Percentiles rank a stretch among this genome's conserved stretches.
Evolutionary conservation across 2,797 vertebrate genomes (phyloP).

Genomic region (Artibeus jamaicensis): DNA sequence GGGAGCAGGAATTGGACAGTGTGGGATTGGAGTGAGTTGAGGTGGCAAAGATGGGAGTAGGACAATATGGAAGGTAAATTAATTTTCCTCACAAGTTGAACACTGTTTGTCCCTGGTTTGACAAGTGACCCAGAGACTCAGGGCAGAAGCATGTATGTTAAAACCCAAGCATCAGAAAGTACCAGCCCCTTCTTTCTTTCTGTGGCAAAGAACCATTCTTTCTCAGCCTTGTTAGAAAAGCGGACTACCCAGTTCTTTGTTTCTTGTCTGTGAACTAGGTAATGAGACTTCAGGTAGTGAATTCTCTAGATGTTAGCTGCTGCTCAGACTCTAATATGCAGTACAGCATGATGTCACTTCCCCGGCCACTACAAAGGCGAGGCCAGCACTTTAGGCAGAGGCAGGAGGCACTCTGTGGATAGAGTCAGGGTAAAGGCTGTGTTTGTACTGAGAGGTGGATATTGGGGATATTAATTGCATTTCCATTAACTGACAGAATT

Average conservation of each 20-base stretch:
- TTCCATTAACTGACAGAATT: background rate
- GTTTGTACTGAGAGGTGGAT: background rate
- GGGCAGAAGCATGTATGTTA: background rate
- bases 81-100: background rate
- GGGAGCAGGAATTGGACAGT: background rate
- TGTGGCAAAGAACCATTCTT: background rate
- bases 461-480: background rate
- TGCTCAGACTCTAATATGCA: background rate
- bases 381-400: background rate
- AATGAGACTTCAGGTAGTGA: background rate
- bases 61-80: background rate
- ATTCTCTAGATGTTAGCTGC: background rate
- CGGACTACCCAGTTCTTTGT: background rate
- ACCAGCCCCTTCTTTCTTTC: background rate
- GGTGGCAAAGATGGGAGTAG: background rate
- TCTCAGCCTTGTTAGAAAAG: background rate
- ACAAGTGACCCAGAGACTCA: background rate
- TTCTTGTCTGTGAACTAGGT: background rate
- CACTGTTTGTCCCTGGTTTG: background rate
- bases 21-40: background rate
- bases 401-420: background rate
- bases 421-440: background rate
- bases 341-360: background rate
- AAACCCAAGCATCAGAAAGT: background rate
- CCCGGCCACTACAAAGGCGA: background rate